phyloP scores from a whole-genome alignment of 1,140 invertebrate genomes.

The Drosophila guanche region DNA sequence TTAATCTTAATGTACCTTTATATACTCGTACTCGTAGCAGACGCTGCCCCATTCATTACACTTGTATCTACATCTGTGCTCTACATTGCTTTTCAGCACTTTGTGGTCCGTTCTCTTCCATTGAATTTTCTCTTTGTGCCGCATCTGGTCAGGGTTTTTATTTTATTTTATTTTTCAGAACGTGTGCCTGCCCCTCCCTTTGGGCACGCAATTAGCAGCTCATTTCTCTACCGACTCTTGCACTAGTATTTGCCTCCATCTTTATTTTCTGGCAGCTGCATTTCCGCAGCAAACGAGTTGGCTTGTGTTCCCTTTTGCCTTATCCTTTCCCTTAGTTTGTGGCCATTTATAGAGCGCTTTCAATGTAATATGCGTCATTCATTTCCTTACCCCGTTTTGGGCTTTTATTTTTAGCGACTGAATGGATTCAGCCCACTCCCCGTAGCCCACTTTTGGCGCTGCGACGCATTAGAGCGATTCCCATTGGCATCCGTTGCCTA shows the following conservation, averaged over 20 bases:
- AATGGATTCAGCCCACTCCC: conserved; percentile 13
- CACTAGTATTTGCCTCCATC: conserved; percentile 10
- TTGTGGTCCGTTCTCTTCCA: no score
- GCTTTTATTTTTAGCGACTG: conserved; percentile 50
- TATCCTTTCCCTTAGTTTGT: conserved; percentile 14
- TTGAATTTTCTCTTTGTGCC: no score
- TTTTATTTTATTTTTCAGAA: conserved; percentile 4
- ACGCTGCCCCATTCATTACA: no score
- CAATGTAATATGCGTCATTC: conserved; percentile 53
- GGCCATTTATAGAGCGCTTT: conserved; percentile 36
- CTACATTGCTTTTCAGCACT: no score
- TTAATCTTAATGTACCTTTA: no score
- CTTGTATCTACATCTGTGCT: no score
- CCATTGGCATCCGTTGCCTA: conserved; percentile 30
- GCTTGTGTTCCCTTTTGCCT: conserved; percentile 38
- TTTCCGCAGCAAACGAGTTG: conserved; percentile 56
- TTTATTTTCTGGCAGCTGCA: conserved; percentile 33
- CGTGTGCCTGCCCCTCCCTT: conserved; percentile 12
- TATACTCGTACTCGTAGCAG: no score
- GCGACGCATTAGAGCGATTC: conserved; percentile 38
- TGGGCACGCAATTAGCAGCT: conserved; percentile 54
- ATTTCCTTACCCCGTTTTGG: conserved; percentile 6
- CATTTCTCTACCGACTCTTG: conserved; percentile 31
- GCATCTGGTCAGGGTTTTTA: neutral
- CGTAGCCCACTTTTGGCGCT: conserved; percentile 50